Evolutionary conservation across 2,888 invertebrate species (phyloP).

Genomic region (Eupeodes latifasciatus): DNA sequence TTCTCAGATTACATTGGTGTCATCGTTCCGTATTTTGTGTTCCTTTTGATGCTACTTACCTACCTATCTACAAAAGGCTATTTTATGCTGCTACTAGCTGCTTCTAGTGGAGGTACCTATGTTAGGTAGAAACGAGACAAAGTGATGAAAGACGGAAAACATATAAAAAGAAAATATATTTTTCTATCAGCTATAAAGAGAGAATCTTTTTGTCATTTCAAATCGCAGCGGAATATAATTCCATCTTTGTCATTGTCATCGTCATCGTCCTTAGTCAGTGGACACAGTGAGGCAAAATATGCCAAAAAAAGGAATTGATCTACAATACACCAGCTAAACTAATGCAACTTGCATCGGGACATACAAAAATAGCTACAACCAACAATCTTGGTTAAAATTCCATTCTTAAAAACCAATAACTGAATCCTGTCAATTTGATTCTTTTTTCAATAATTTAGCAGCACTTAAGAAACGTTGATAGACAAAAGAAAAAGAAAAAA

Average conservation of each 20-base stretch:
- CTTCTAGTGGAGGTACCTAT: background rate
- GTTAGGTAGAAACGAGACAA: background rate
- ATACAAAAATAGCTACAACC: no score
- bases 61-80: background rate
- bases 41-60: background rate
- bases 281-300: background rate
- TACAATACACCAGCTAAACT: no score
- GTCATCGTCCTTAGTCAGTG: background rate
- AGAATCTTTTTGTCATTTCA: conserved; percentile 20
- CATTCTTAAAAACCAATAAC: no score
- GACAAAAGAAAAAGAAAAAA: no score
- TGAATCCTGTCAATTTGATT: no score
- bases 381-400: no score
- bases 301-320: background rate
- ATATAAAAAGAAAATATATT: conserved; percentile 15
- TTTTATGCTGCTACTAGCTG: background rate
- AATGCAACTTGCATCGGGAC: no score
- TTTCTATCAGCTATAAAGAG: background rate
- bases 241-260: conserved; percentile 5
- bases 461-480: no score
- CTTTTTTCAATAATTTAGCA: no score
- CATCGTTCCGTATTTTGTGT: conserved; percentile 16
- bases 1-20: conserved; percentile 38
- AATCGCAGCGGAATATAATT: conserved; percentile 7
- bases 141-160: conserved; percentile 27